phyloP scores from a whole-genome alignment of 2,113 vertebrate genomes.

The Perognathus longimembris region DNA sequence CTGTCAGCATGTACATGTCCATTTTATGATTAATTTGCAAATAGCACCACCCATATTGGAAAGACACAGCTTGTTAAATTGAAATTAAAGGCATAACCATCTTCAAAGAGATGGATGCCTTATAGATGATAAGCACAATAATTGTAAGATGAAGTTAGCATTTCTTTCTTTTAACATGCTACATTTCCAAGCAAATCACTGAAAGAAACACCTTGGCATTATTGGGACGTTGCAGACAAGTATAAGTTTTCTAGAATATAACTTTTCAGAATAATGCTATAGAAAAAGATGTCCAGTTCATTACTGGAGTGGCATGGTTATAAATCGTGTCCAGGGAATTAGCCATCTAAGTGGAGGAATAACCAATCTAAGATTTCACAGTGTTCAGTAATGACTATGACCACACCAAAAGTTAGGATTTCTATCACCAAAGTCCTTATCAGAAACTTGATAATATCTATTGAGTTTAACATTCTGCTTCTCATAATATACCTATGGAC shows the following conservation, averaged over 20 bases:
- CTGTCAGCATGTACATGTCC: background rate
- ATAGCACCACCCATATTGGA: background rate
- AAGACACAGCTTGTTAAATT: background rate
- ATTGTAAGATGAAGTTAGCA: background rate
- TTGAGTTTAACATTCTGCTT: conserved; percentile 47
- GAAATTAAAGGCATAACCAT: background rate
- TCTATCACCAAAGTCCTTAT: conserved; percentile 32
- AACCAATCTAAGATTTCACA: background rate
- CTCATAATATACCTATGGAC: conserved; percentile 29
- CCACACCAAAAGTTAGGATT: conserved; percentile 49
- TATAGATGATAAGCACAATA: conserved; percentile 4
- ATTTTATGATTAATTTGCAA: conserved; percentile 49
- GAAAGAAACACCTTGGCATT: background rate
- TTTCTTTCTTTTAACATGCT: background rate
- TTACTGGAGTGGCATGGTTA: background rate
- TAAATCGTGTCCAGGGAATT: background rate
- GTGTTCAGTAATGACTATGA: conserved; percentile 15
- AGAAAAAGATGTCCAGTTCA: background rate
- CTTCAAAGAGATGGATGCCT: background rate
- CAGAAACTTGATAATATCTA: conserved; percentile 44
- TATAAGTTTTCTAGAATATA: background rate
- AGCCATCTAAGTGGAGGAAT: background rate
- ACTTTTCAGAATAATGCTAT: background rate
- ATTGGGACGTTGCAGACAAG: background rate
- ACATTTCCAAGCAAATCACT: background rate